Evolutionary conservation across 2,888 invertebrate species (phyloP), one percentile per base, ranked within the genome.

Genomic region (Agonopterix subpropinquella): DNA sequence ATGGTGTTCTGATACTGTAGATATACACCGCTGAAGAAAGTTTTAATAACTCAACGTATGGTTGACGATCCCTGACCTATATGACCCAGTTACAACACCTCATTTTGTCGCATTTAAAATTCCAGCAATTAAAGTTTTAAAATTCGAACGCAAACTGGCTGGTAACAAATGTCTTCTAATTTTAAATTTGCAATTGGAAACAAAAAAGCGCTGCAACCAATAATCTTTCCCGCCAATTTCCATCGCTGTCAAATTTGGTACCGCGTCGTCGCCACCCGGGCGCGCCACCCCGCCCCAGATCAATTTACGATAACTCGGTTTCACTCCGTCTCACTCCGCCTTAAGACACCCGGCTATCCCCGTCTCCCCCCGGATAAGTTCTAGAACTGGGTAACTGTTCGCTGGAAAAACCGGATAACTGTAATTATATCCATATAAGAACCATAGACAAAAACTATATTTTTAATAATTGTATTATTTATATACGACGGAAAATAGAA

Each of bases 221-320:
- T 83, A 86, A 86, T 84, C 77, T 84, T 85, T 84, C 81, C 80
- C 86, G 86, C 85, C 88, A 87, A 88, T 87, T 87, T 85, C 83
- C 84, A 85, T 88, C 77, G 84, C 85, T 87, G 88, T 88, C 88
- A 87, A 88, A 87, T 87, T 87, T 83, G 83, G 85, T 70, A 76
- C 72, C 76, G 73, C 78, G 75, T 65, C 71, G 67, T 61, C 61
- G 62, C 65, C 66, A 57, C 64, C 66, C 62, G 59, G 60, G 62
- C 58, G 69, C 66, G 66, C 71, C 73, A 68, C 70, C 69, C 67
- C 75, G 62, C 64, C 84, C 76, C 80, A 80, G 87, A 88, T 88
- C 87, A 88, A 88, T 87, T 88, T 84, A 80, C 85, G 85, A 85
- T 85, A 85, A 82, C 85, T 82, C 78, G 79, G 77, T 83, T 78